phyloP scores from a whole-genome alignment of 2,888 invertebrate genomes.

The Alloscopus bannaensis region DNA sequence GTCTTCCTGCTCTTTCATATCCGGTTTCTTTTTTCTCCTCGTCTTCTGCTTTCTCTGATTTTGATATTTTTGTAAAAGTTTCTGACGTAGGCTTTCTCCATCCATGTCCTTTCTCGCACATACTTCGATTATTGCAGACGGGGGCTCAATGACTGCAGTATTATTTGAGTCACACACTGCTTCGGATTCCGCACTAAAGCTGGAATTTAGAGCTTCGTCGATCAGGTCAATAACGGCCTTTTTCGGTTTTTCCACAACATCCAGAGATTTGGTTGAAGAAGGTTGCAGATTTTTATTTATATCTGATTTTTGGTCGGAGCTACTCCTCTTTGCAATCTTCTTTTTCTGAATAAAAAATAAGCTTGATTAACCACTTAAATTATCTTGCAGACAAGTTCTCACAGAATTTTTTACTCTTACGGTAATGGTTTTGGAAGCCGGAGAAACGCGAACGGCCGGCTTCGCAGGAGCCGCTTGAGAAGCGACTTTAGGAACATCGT shows the following conservation, averaged over 20 bases:
- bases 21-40: constrained; percentile 15
- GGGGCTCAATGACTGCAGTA: background rate
- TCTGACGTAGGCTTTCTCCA: constrained; percentile 41
- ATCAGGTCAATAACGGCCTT: constrained; percentile 45
- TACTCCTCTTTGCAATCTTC: too few relatives aligned
- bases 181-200: constrained; percentile 18
- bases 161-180: background rate
- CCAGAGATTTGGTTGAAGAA: background rate
- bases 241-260: constrained; percentile 12
- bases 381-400: too few relatives aligned
- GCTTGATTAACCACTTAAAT: too few relatives aligned
- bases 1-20: constrained; percentile 41
- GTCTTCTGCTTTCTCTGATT: constrained; percentile 14
- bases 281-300: background rate
- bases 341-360: too few relatives aligned
- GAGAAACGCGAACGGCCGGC: too few relatives aligned
- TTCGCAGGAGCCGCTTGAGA: too few relatives aligned
- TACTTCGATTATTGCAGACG: constrained; percentile 28
- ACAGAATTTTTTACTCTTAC: too few relatives aligned
- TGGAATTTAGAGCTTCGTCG: constrained; percentile 48
- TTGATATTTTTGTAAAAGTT: constrained; percentile 54
- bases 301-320: background rate
- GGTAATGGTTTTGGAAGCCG: too few relatives aligned
- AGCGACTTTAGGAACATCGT: background rate
- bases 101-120: constrained; percentile 22